phyloP scores from a whole-genome alignment of 2,797 vertebrate species.

The Catharus ustulatus region DNA sequence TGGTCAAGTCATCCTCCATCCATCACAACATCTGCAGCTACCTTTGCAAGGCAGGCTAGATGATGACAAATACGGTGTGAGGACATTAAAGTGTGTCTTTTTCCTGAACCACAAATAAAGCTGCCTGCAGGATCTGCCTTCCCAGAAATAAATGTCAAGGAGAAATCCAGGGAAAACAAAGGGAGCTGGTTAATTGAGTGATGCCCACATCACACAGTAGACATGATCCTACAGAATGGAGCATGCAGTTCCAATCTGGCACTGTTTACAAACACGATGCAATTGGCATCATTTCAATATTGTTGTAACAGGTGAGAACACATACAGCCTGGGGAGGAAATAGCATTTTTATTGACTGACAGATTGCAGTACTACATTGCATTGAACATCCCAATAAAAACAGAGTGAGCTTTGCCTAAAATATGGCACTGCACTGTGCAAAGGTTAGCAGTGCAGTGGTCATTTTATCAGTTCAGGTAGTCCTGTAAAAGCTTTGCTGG shows the following conservation, averaged over 20 bases:
- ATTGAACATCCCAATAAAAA: not conserved
- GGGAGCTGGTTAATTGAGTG: not conserved
- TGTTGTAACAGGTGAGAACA: slow-evolving; percentile 1
- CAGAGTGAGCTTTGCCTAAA: not conserved
- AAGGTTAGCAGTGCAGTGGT: not conserved
- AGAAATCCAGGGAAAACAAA: not conserved
- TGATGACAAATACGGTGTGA: not conserved
- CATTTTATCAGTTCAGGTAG: not conserved
- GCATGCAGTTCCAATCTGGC: slow-evolving; percentile 25
- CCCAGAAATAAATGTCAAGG: not conserved
- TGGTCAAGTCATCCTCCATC: not conserved
- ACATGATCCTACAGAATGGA: not conserved
- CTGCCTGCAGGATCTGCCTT: not conserved
- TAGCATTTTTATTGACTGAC: not conserved
- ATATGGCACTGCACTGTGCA: not conserved
- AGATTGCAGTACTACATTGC: not conserved
- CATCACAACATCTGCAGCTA: not conserved
- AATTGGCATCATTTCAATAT: not conserved
- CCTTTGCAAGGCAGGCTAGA: not conserved
- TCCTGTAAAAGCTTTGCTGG: not conserved
- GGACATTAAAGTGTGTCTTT: not conserved
- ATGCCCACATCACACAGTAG: not conserved
- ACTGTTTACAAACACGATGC: not conserved
- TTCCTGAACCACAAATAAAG: not conserved
- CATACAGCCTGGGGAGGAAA: not conserved